A percentile compares a stretch with the other conserved stretches of the same genome.
These are phyloP conservation scores for Gonioctena quinquepunctata DNA, from an alignment of 1,140 invertebrate species.

Conservation along the genomic window DNA sequence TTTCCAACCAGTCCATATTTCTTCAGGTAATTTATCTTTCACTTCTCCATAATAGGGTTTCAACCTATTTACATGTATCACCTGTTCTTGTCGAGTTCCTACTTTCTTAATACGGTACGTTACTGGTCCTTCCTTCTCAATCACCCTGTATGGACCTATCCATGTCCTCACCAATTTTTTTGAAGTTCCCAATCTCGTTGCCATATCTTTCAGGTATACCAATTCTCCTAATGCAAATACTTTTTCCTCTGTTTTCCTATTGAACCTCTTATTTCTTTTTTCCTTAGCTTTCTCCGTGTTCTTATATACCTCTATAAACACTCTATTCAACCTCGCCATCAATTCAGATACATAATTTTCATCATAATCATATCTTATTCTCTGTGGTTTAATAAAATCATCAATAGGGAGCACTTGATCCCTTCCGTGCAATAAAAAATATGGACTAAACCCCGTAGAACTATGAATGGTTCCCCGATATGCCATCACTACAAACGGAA, in stretches of 20 bases:
- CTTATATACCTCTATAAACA: background rate
- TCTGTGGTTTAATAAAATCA: background rate
- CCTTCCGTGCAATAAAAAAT: constrained; percentile 8
- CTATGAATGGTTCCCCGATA: constrained; percentile 1
- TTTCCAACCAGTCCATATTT: too few species aligned
- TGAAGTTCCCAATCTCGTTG: background rate
- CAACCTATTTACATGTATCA: background rate
- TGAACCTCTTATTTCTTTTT: background rate
- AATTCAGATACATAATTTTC: constrained; percentile 2
- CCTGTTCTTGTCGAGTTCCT: background rate
- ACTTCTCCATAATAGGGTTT: background rate
- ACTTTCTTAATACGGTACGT: background rate
- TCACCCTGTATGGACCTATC: background rate
- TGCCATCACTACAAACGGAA: constrained; percentile 1
- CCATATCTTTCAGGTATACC: constrained; percentile 1
- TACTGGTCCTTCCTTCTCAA: background rate
- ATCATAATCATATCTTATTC: background rate
- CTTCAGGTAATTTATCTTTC: too few species aligned
- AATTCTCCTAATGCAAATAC: background rate
- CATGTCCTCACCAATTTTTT: background rate
- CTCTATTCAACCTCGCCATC: background rate
- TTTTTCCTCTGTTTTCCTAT: background rate
- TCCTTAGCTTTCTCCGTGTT: background rate
- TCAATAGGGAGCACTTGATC: constrained; percentile 8
- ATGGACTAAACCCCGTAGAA: constrained; percentile 2